Evolutionary conservation across 1,140 invertebrate genomes (phyloP).

Genomic region (Stegodyphus dumicola): DNA sequence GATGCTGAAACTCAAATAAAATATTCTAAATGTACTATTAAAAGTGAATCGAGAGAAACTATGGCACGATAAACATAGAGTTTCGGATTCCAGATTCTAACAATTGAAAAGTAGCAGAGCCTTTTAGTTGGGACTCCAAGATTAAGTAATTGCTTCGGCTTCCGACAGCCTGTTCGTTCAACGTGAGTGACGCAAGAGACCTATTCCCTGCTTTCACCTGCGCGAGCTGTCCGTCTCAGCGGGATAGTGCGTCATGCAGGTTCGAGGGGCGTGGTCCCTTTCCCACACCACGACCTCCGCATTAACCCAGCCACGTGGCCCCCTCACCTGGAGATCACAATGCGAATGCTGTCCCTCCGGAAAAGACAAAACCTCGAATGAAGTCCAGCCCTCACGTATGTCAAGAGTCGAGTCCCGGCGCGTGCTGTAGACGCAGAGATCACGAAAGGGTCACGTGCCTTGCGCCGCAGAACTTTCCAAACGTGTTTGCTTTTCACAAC

Average conservation of each 20-base stretch:
- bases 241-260: background rate
- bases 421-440: background rate
- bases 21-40: too few relatives aligned
- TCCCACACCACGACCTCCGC: background rate
- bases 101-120: too few relatives aligned
- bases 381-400: background rate
- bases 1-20: too few relatives aligned
- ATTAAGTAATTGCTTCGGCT: too few relatives aligned
- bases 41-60: too few relatives aligned
- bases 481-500: conserved; percentile 33
- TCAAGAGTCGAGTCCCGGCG: conserved; percentile 5
- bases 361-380: too few relatives aligned
- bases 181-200: too few relatives aligned
- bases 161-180: too few relatives aligned
- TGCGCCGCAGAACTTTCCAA: background rate
- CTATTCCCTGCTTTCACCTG: background rate
- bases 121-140: too few relatives aligned
- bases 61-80: too few relatives aligned
- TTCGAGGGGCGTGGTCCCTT: background rate
- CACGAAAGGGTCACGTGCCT: background rate
- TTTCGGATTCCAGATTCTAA: too few relatives aligned
- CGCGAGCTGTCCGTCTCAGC: background rate
- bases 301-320: conserved; percentile 35
- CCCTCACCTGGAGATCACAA: conserved; percentile 21
- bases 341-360: too few relatives aligned